phyloP scores from a whole-genome alignment of 2,113 vertebrate species.

The Kryptolebias marmoratus region DNA sequence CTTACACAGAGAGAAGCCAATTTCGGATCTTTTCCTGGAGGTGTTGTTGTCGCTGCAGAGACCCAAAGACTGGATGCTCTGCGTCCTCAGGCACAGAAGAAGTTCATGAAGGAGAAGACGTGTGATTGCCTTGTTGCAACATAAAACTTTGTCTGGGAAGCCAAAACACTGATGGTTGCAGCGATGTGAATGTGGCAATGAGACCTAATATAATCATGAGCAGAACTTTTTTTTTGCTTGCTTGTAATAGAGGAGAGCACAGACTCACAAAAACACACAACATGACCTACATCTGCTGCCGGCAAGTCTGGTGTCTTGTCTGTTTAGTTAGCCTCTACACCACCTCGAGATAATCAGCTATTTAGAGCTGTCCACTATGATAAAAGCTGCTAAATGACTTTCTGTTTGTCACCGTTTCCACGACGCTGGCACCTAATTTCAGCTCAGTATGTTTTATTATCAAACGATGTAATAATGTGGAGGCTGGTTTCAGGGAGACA shows the following conservation, averaged over 20 bases:
- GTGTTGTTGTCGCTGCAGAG: conserved; percentile 10
- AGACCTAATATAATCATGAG: background rate
- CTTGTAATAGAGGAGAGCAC: background rate
- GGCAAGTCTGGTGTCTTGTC: background rate
- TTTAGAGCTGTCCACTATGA: background rate
- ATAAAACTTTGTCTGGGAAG: background rate
- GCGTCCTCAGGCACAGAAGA: conserved; percentile 4
- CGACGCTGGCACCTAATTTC: conserved; percentile 1
- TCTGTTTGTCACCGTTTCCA: background rate
- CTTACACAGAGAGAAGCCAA: conserved; percentile 17
- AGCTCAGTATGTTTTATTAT: background rate
- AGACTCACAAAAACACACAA: background rate
- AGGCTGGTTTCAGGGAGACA: background rate
- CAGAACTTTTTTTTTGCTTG: background rate
- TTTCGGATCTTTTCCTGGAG: conserved; percentile 19
- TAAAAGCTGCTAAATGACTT: conserved; percentile 1
- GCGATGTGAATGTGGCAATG: background rate
- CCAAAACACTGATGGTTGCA: background rate
- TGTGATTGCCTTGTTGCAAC: background rate
- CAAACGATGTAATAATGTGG: background rate
- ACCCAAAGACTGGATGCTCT: conserved; percentile 1
- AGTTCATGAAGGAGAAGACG: conserved; percentile 1
- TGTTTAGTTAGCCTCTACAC: background rate
- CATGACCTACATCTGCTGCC: no score
- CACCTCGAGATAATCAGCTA: background rate